Conservation (phyloP, 2,888 invertebrate genomes). For the Cephus runcator region DNA sequence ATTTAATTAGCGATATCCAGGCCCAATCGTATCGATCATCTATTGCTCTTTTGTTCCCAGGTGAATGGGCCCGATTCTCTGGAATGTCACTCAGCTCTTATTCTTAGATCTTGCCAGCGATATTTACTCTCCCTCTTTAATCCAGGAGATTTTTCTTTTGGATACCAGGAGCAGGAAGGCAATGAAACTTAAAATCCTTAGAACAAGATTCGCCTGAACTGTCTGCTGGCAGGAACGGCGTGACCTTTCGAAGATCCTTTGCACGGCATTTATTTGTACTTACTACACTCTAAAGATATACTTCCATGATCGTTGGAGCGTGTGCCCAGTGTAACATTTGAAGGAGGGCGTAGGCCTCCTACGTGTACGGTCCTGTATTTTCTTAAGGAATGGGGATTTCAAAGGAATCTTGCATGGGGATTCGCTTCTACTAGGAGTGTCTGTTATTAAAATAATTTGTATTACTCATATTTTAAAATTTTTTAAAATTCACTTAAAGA, state of each 20-base stretch:
- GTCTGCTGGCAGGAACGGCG: not conserved
- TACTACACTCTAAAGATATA: constrained; percentile 30
- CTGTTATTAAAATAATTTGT: not conserved
- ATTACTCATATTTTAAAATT: not conserved
- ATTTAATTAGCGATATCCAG: not conserved
- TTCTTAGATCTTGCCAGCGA: not conserved
- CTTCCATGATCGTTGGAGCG: constrained; percentile 48
- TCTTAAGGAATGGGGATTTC: not conserved
- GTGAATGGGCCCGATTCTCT: not conserved
- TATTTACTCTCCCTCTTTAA: too few species aligned
- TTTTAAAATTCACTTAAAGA: not conserved
- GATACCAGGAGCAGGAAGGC: not conserved
- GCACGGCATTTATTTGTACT: constrained; percentile 3
- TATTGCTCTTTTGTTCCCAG: not conserved
- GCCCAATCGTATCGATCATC: not conserved
- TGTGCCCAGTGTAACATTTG: constrained; percentile 62
- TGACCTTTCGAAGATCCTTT: constrained; percentile 39
- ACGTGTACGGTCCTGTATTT: not conserved
- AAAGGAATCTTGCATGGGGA: not conserved
- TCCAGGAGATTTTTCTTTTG: not conserved
- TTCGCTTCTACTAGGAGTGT: not conserved
- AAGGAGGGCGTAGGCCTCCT: constrained; percentile 49
- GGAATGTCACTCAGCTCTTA: not conserved
- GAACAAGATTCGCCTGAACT: not conserved
- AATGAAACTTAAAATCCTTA: not conserved